phyloP scores from a whole-genome alignment of 2,113 vertebrate species.

The Actenoides hombroni region DNA sequence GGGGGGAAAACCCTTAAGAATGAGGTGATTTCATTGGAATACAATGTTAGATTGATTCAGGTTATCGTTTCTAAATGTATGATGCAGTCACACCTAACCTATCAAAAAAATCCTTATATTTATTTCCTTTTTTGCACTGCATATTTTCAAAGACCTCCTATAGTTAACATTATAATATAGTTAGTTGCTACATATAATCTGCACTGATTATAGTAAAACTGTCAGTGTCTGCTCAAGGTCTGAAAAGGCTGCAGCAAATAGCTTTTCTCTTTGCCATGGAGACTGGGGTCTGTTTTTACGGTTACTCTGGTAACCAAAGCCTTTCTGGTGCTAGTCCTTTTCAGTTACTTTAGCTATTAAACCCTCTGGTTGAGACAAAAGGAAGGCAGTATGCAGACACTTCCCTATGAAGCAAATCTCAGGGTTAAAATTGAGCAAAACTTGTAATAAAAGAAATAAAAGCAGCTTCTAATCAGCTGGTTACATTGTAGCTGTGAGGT shows the following conservation, averaged over 20 bases:
- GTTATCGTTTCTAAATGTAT: constrained; percentile 52
- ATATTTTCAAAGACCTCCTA: constrained; percentile 78
- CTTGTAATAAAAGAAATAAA: constrained; percentile 52
- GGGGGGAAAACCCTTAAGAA: neutral
- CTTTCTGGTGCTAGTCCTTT: constrained; percentile 85
- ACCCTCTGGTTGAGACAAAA: constrained; percentile 95
- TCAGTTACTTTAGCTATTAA: constrained; percentile 94
- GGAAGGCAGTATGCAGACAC: constrained; percentile 80
- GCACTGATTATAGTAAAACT: constrained; percentile 89
- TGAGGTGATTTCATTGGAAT: neutral
- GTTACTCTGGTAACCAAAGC: constrained; percentile 98
- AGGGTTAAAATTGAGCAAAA: constrained; percentile 51
- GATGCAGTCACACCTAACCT: constrained; percentile 31
- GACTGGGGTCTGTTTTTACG: constrained; percentile 89
- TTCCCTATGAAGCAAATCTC: constrained; percentile 69
- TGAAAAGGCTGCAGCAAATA: constrained; percentile 93
- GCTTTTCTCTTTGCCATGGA: constrained; percentile 93
- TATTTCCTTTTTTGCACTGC: constrained; percentile 19
- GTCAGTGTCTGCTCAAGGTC: constrained; percentile 86
- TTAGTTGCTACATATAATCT: constrained; percentile 84
- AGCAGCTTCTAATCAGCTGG: constrained; percentile 12
- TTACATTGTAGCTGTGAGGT: neutral
- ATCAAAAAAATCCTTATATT: constrained; percentile 41
- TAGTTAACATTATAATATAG: constrained; percentile 85
- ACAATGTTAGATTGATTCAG: constrained; percentile 32